These are phyloP conservation scores for Myiozetetes cayanensis DNA, from an alignment of 2,113 vertebrate species.

Conservation along the genomic window DNA sequence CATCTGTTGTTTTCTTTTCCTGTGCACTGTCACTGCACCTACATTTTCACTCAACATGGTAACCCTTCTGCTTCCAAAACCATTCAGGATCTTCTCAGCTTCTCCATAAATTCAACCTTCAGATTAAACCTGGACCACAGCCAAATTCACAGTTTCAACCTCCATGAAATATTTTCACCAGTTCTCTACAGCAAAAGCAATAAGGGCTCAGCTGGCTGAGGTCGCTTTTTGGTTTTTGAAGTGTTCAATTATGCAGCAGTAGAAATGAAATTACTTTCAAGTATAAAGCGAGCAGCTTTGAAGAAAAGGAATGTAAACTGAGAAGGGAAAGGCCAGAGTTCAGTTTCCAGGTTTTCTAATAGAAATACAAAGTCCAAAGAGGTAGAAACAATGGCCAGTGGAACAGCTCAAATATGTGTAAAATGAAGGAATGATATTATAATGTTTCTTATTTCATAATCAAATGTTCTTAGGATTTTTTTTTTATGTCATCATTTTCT, in stretches of 20 bases:
- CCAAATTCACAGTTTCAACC: neutral
- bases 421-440: neutral
- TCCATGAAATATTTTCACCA: neutral
- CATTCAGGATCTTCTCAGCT: neutral
- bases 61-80: neutral
- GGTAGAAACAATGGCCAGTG: neutral
- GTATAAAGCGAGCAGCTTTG: neutral
- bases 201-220: slow-evolving; percentile 2
- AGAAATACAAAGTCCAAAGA: neutral
- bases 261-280: neutral
- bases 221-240: neutral
- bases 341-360: neutral
- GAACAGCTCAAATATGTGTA: neutral
- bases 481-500: neutral
- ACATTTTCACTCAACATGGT: accelerated
- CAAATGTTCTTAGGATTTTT: neutral
- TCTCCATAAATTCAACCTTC: neutral
- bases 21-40: neutral
- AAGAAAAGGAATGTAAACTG: neutral
- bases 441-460: neutral
- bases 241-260: slow-evolving; percentile 27
- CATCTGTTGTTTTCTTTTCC: neutral
- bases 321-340: neutral
- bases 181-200: neutral
- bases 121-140: neutral